Evolutionary conservation across 2,888 invertebrate genomes (phyloP).

Genomic region (Limulus polyphemus): DNA sequence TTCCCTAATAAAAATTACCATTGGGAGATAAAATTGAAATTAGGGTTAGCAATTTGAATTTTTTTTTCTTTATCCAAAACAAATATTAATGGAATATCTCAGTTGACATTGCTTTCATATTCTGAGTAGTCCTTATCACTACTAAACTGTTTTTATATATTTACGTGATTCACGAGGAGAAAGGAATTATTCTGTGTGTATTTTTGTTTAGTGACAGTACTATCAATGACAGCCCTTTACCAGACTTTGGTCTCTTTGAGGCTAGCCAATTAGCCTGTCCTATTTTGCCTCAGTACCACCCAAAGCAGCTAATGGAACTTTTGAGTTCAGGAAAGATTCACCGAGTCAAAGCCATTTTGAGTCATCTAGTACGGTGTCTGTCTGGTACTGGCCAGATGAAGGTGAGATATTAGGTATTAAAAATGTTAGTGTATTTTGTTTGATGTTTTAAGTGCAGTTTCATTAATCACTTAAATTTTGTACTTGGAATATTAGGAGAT

Average conservation of each 20-base stretch:
- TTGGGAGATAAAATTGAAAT: too few species aligned
- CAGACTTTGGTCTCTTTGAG: constrained; percentile 89
- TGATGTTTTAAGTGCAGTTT: neutral
- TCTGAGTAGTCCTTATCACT: too few species aligned
- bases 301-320: constrained; percentile 94
- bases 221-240: constrained; percentile 42
- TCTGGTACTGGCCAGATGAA: constrained; percentile 26
- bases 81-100: too few species aligned
- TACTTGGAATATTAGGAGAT: neutral
- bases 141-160: too few species aligned
- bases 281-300: constrained; percentile 96
- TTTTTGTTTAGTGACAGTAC: constrained; percentile 13
- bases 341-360: constrained; percentile 95
- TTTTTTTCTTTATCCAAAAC: too few species aligned
- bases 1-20: too few species aligned
- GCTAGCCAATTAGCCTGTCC: constrained; percentile 94
- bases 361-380: constrained; percentile 79
- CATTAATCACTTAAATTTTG: neutral
- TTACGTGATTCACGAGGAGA: too few species aligned
- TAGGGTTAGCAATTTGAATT: too few species aligned
- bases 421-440: neutral
- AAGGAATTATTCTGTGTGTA: too few species aligned
- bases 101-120: too few species aligned
- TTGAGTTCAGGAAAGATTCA: constrained; percentile 94
- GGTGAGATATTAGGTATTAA: constrained; percentile 5